phyloP scores from a whole-genome alignment of 1,140 invertebrate species.

The Megathymus violae region DNA sequence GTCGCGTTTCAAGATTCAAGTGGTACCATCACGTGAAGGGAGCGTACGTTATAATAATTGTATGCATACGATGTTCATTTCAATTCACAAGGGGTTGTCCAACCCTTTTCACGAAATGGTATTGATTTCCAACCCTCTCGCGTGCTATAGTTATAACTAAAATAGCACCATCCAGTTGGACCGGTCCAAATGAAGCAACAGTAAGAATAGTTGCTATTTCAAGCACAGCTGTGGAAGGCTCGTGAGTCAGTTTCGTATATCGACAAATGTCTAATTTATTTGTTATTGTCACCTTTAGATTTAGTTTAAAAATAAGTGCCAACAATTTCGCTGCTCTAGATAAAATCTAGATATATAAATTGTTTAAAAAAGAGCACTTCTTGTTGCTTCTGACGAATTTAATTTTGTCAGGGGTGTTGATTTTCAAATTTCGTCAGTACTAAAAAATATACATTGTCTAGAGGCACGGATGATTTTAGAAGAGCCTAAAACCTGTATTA shows the following conservation, averaged over 20 bases:
- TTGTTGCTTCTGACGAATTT: too few relatives aligned
- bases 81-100: conserved; percentile 13
- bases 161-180: conserved; percentile 6
- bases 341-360: too few relatives aligned
- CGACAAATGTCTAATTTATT: background rate
- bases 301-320: too few relatives aligned
- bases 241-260: conserved; percentile 11
- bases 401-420: too few relatives aligned
- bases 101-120: conserved; percentile 13
- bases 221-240: conserved; percentile 19
- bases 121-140: conserved; percentile 8
- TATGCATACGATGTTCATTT: conserved; percentile 25
- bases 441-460: too few relatives aligned
- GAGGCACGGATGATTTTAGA: too few relatives aligned
- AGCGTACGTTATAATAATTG: conserved; percentile 12
- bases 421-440: background rate
- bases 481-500: too few relatives aligned
- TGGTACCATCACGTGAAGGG: background rate
- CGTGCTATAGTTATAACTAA: conserved; percentile 10
- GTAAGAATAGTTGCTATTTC: conserved; percentile 8
- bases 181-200: conserved; percentile 12
- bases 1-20: conserved; percentile 7
- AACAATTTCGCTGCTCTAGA: too few relatives aligned
- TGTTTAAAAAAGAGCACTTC: too few relatives aligned
- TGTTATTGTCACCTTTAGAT: too few relatives aligned